These are phyloP conservation scores for Lemur catta DNA, from an alignment of 2,797 vertebrate genomes.

Conservation along the genomic window DNA sequence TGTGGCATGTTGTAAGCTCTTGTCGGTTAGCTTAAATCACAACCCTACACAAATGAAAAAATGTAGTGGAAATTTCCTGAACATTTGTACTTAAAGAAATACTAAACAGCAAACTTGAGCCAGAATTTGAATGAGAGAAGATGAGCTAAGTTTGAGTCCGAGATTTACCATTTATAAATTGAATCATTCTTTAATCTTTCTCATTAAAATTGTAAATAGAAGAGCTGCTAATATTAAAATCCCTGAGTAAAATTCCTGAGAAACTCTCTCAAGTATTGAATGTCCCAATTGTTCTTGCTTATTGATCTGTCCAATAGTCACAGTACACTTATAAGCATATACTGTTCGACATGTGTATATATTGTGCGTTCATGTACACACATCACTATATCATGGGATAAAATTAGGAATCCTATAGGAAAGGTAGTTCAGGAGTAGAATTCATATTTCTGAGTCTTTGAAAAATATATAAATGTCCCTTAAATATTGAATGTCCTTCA, in stretches of 20 bases:
- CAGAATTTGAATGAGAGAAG: not conserved
- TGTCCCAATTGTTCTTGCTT: not conserved
- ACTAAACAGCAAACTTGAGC: not conserved
- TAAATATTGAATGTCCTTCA: not conserved
- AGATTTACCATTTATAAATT: not conserved
- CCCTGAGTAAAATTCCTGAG: not conserved
- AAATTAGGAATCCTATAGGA: not conserved
- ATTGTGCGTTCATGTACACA: not conserved
- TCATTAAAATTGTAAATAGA: not conserved
- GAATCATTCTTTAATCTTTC: not conserved
- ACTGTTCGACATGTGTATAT: not conserved
- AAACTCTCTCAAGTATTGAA: not conserved
- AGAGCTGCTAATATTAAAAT: not conserved
- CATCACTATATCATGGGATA: not conserved
- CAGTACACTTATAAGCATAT: not conserved
- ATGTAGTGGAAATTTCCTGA: not conserved
- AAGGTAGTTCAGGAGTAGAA: not conserved
- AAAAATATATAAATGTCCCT: not conserved
- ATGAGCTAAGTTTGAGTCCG: not conserved
- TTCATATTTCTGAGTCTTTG: not conserved
- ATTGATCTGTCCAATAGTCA: not conserved
- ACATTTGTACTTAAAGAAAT: not conserved
- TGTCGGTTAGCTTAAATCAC: not conserved
- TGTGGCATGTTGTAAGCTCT: not conserved
- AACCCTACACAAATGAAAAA: not conserved